Conservation (phyloP, 1,140 invertebrate genomes). For the Drusus annulatus region DNA sequence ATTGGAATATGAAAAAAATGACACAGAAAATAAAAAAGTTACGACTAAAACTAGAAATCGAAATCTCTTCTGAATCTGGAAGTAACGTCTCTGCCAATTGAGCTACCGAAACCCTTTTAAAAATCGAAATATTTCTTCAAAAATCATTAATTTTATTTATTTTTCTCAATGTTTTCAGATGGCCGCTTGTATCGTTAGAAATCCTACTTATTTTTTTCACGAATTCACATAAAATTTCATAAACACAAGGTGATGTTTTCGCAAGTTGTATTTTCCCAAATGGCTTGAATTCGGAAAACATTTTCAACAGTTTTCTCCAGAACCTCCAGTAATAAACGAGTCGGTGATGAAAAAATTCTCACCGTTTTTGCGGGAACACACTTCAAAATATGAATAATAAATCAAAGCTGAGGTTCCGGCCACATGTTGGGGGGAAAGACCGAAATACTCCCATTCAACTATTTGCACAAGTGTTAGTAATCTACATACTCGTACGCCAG, state of each 20-base stretch:
- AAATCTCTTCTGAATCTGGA: too few species aligned
- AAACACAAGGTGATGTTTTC: not conserved
- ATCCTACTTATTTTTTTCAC: not conserved
- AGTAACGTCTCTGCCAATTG: too few species aligned
- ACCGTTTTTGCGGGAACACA: conserved; percentile 31
- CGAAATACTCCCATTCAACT: conserved; percentile 3
- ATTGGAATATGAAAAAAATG: too few species aligned
- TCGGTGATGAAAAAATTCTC: conserved; percentile 20
- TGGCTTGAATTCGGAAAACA: not conserved
- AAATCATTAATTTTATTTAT: too few species aligned
- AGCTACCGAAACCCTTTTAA: too few species aligned
- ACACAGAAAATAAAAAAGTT: too few species aligned
- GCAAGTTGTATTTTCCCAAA: not conserved
- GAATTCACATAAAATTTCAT: not conserved
- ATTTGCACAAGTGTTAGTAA: not conserved
- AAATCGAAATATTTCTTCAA: too few species aligned
- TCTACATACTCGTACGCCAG: too few species aligned
- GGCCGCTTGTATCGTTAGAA: too few species aligned
- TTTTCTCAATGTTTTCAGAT: too few species aligned
- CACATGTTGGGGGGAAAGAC: conserved; percentile 7
- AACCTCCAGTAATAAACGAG: not conserved
- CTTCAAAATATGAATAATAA: conserved; percentile 49
- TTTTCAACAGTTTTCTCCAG: not conserved
- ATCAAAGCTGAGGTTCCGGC: conserved; percentile 34
- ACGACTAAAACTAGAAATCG: too few species aligned